Base-by-base conservation (phyloP, 2,888 invertebrate genomes). In the Parnassius orleans region DNA sequence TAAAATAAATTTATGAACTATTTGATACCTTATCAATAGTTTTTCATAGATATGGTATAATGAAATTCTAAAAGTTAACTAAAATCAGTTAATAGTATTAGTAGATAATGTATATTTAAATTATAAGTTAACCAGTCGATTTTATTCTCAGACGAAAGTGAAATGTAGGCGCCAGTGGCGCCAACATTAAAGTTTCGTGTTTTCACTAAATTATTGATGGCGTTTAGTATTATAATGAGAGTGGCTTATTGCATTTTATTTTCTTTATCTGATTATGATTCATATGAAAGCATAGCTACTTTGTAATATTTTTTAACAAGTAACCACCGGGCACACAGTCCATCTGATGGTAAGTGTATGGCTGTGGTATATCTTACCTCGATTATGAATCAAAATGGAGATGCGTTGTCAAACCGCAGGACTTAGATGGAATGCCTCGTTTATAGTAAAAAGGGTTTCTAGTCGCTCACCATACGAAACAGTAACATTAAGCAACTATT, bases 131-230 rank as follows among this genome's bases (percentile, higher is more conserved):
- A n/a, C 10, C 12, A 53, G 53, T 53, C 53, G 33, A 14, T 12
- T 33, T 33, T 33, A 33, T 41, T 41, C n/a, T 12, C 42, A 53
- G 53, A 53, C n/a, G 53, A 12, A 9, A 24, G 42, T 53, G 41
- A 53, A 53, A n/a, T 53, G 42, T 53, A n/a, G 41, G 53, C 53
- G 53, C 53, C 53, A 41, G 3, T 41, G 41, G 53, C 53, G 53
- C 53, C 53, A 14, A n/a, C 2, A 33, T 53, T 53, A 33, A 41
- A n/a, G 41, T 53, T 42, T 10, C 53, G n/a, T 33, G 33, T 53
- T 41, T 53, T 42, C 33, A 42, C 53, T 53, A 42, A 42, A 14
- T 41, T 14, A 53, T 53, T n/a, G 14, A 2, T 41, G 3, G 14
- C 44, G 10, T 44, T 44, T 44, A 10, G 44, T 11, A 11, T 44